phyloP scores from a whole-genome alignment of 2,113 vertebrate species.

The Anthoscopus minutus region DNA sequence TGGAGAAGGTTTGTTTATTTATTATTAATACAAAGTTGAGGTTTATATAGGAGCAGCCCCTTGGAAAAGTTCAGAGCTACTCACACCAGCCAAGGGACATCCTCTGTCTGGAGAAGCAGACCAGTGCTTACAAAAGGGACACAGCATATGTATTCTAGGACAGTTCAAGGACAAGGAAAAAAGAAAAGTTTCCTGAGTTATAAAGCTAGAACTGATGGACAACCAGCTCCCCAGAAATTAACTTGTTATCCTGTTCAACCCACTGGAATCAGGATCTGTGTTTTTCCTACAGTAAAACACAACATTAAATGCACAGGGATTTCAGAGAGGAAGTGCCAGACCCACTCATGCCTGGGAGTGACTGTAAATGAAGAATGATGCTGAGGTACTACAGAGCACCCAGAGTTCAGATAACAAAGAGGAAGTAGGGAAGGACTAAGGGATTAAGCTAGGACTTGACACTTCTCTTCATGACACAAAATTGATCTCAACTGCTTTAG shows the following conservation, averaged over 20 bases:
- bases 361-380: not conserved
- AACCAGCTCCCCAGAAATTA: not conserved
- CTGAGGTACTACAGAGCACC: not conserved
- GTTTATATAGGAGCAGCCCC: not conserved
- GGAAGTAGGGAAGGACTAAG: not conserved
- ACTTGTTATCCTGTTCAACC: not conserved
- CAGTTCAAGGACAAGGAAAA: not conserved
- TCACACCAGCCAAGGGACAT: not conserved
- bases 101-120: not conserved
- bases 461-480: not conserved
- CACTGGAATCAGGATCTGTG: not conserved
- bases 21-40: not conserved
- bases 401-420: not conserved
- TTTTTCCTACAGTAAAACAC: not conserved
- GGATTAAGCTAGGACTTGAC: not conserved
- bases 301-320: not conserved
- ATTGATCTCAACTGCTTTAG: not conserved
- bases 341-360: not conserved
- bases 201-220: not conserved
- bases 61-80: not conserved
- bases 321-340: not conserved
- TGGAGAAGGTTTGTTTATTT: not conserved
- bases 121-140: not conserved
- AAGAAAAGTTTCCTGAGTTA: conserved; percentile 40
- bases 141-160: not conserved